Conservation (phyloP, 2,888 invertebrate species). For the Melinopterus prodromus region DNA sequence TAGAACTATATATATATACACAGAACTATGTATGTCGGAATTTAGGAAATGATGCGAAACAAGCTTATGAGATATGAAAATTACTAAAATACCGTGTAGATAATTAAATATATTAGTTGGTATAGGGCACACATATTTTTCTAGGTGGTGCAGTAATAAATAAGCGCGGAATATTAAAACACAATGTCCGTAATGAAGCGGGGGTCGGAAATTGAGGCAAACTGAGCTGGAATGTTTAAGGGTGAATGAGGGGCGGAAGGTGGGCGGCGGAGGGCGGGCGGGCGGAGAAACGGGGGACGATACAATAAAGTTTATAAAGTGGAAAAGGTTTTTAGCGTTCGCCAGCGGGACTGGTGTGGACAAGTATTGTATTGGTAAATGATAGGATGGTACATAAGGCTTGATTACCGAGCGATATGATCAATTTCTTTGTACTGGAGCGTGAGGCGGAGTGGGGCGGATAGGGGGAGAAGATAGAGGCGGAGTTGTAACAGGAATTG, state of each 20-base stretch:
- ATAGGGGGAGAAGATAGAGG: neutral
- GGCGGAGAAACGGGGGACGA: neutral
- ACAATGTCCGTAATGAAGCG: neutral
- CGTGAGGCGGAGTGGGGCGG: constrained; percentile 8
- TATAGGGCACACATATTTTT: neutral
- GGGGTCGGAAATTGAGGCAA: neutral
- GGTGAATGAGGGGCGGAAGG: neutral
- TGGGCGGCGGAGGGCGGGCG: neutral
- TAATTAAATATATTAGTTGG: neutral
- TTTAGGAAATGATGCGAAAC: no score
- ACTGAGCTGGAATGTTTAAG: neutral
- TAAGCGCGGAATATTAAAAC: neutral
- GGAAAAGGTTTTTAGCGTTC: constrained; percentile 4
- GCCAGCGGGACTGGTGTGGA: neutral
- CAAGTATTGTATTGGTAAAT: constrained; percentile 4
- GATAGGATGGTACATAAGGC: constrained; percentile 16
- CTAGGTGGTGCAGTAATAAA: neutral
- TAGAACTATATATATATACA: no score
- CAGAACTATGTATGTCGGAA: no score
- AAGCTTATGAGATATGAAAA: neutral
- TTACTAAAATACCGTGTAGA: neutral
- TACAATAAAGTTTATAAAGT: constrained; percentile 22
- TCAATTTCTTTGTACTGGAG: constrained; percentile 20
- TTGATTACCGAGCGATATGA: constrained; percentile 22
- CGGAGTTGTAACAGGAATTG: constrained; percentile 17